Percentiles rank a stretch among this genome's conserved stretches.
phyloP scores from a whole-genome alignment of 2,888 invertebrate species.

The Lottia scabra region DNA sequence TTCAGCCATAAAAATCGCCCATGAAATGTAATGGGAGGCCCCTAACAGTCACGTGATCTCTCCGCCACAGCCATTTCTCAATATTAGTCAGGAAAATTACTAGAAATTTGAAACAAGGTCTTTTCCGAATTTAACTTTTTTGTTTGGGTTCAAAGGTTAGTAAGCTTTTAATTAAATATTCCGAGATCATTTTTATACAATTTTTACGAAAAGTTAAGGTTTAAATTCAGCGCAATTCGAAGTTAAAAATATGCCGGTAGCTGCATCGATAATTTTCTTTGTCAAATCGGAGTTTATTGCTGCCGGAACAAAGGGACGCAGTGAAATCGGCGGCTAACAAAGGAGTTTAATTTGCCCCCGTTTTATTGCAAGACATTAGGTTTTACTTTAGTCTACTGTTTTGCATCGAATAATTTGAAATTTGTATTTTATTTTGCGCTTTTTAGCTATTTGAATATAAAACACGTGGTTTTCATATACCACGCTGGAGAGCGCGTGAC shows the following conservation, averaged over 20 bases:
- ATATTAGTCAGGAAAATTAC: conserved; percentile 10
- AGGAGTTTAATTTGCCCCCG: conserved; percentile 2
- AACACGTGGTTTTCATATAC: conserved; percentile 11
- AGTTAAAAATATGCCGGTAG: no score
- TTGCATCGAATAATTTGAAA: no score
- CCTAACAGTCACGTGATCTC: conserved; percentile 20
- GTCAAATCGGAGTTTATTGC: no score
- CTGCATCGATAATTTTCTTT: no score
- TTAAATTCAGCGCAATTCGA: no score
- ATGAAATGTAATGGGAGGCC: conserved; percentile 16
- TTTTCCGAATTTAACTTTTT: conserved; percentile 4
- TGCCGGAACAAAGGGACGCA: no score
- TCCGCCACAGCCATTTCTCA: conserved; percentile 18
- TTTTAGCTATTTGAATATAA: neutral
- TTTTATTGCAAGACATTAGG: neutral
- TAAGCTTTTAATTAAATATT: neutral
- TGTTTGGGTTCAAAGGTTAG: neutral
- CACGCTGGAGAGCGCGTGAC: conserved; percentile 2
- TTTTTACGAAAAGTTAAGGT: neutral
- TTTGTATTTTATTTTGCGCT: neutral
- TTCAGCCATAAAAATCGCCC: neutral
- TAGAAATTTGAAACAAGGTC: conserved; percentile 16
- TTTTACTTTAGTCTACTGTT: no score
- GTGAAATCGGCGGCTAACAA: conserved; percentile 3
- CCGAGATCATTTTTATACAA: neutral